Percentiles rank a stretch among this genome's conserved stretches.
Evolutionary conservation across 1,140 invertebrate genomes (phyloP).

Genomic region (Mizuhopecten yessoensis): DNA sequence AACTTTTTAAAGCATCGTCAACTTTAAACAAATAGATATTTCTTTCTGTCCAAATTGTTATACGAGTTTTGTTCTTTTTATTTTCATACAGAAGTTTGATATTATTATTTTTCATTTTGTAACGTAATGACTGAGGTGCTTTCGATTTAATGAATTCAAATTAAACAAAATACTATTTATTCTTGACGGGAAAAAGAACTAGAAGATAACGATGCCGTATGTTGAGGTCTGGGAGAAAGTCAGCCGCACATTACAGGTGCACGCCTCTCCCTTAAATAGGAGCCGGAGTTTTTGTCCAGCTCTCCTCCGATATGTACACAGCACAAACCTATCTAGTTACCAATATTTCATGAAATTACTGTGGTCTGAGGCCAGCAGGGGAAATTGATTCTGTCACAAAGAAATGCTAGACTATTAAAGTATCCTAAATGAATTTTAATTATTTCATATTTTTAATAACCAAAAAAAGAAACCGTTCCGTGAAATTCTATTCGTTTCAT

Average conservation of each 20-base stretch:
- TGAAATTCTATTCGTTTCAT: too few relatives aligned
- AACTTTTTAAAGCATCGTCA: not conserved
- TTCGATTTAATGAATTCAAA: too few relatives aligned
- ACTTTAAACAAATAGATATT: not conserved
- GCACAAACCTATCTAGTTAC: slow-evolving; percentile 33
- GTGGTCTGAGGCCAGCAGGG: not conserved
- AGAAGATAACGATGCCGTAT: not conserved
- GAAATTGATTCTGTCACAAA: not conserved
- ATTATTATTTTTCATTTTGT: too few relatives aligned
- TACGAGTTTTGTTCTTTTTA: too few relatives aligned
- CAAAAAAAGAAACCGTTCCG: too few relatives aligned
- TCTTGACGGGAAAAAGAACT: too few relatives aligned
- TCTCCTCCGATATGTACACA: not conserved
- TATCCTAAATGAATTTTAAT: not conserved
- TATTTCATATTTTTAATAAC: too few relatives aligned
- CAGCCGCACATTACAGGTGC: slow-evolving; percentile 19
- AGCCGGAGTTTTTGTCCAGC: not conserved
- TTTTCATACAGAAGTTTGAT: too few relatives aligned
- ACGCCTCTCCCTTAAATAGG: slow-evolving; percentile 13
- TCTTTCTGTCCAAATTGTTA: too few relatives aligned
- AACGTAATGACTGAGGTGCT: too few relatives aligned
- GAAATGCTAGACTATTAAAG: not conserved
- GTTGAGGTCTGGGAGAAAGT: not conserved
- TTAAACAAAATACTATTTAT: too few relatives aligned
- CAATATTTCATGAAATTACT: slow-evolving; percentile 29